Base-by-base conservation (phyloP, 1,140 invertebrate species). In the Palaemon carinicauda region DNA sequence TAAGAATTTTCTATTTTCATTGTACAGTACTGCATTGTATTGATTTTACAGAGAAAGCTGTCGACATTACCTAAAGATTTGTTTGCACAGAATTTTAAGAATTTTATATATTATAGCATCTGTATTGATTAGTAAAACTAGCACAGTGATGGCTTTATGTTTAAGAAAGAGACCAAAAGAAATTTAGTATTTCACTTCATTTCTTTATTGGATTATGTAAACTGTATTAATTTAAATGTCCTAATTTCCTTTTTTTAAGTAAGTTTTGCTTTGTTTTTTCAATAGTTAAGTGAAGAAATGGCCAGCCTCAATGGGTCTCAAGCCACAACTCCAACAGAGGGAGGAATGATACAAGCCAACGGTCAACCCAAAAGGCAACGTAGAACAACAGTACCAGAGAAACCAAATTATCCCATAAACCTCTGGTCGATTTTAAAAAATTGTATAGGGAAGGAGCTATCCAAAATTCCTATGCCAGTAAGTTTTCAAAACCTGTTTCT, bases 361-460 rank as follows among this genome's bases (percentile, higher is more conserved):
- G 87, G 87, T 33, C 60, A 60, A 53, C 80, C 87, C 21, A 90
- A 89, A 88, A 88, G 90, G 65, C 89, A 91, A 53, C 93, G 98
- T 53, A 93, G 98, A 81, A 94, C 93, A 65, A 92, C 94, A 73
- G 96, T 99, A 78, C 96, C 97, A n/a, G 96, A 97, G 69, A 98
- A 97, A 92, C 98, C 98, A 79, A 97, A 98, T 93, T 97, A 98
- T 92, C 97, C 97, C 75, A 93, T 99, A 9, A 99, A 97, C 91
- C 92, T 99, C 53, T 98, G 99, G 99, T 98, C 97, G 89, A 98
- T 99, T 79, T 99, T 99, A 97, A 99, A 99, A 92, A 99, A 99
- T 91, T 99, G 98, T 91, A 99, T 99, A 90, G 96, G 99, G 73
- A 99, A 99, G 93, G 99, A 99, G 91, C 93, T 99, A 24, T 97